Evolutionary conservation across 2,888 invertebrate species (phyloP).

Genomic region (Unio pictorum): DNA sequence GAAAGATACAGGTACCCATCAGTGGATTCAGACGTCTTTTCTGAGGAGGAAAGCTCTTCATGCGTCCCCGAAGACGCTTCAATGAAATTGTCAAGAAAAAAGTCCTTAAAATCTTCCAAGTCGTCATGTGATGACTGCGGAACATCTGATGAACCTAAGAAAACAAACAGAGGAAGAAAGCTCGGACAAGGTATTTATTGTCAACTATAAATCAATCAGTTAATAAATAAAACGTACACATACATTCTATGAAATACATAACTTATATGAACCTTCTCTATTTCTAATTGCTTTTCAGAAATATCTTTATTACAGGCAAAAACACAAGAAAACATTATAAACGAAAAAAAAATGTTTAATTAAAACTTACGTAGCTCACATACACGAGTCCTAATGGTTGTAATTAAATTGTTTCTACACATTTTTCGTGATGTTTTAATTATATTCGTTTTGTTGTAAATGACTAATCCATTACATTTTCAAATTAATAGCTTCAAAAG

Average conservation of each 20-base stretch:
- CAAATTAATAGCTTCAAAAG: constrained; percentile 34
- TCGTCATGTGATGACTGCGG: too few species aligned
- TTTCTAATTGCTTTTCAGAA: background rate
- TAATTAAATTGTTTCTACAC: too few species aligned
- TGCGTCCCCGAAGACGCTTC: background rate
- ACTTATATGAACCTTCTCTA: background rate
- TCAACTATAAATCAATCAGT: too few species aligned
- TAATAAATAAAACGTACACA: too few species aligned
- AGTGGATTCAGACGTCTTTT: constrained; percentile 19
- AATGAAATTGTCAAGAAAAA: too few species aligned
- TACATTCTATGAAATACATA: constrained; percentile 3
- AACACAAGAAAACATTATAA: background rate
- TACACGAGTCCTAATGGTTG: too few species aligned
- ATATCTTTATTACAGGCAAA: background rate
- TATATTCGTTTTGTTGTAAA: too few species aligned
- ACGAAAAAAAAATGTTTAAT: background rate
- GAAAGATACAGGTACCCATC: constrained; percentile 6
- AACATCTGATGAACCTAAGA: too few species aligned
- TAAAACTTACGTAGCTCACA: background rate
- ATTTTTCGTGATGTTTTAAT: too few species aligned
- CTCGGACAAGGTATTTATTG: constrained; percentile 31
- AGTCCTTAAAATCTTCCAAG: too few species aligned
- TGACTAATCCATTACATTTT: too few species aligned
- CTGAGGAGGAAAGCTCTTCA: constrained; percentile 21
- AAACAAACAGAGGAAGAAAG: constrained; percentile 36